Evolutionary conservation across 2,888 invertebrate species (phyloP).

Genomic region (Cryptocheilus praepositus): DNA sequence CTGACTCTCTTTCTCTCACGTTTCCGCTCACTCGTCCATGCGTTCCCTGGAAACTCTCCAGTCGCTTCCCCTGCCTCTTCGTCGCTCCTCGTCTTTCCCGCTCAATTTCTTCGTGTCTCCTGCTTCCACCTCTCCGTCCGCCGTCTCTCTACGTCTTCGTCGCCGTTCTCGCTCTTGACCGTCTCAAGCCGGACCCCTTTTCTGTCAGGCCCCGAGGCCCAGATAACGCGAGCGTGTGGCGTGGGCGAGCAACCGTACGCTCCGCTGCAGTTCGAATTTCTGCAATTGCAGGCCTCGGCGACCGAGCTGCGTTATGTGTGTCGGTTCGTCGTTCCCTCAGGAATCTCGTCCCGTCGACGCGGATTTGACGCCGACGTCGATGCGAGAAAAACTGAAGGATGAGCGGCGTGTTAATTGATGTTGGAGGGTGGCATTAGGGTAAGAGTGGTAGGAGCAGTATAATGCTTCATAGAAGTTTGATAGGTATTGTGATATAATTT

Average conservation of each 20-base stretch:
- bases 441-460: too few species aligned
- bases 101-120: constrained; percentile 4
- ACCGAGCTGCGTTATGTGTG: constrained; percentile 33
- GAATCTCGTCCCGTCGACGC: constrained; percentile 11
- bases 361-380: background rate
- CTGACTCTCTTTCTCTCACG: constrained; percentile 6
- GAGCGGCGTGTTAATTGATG: too few species aligned
- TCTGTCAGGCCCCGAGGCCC: constrained; percentile 42
- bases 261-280: constrained; percentile 59
- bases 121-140: constrained; percentile 2
- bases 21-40: constrained; percentile 23
- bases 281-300: constrained; percentile 57
- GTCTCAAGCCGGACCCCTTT: constrained; percentile 33
- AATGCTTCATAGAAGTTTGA: too few species aligned
- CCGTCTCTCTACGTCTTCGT: constrained; percentile 1
- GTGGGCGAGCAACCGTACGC: constrained; percentile 66
- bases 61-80: constrained; percentile 19
- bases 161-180: constrained; percentile 10
- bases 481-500: too few species aligned
- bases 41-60: constrained; percentile 51
- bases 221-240: constrained; percentile 62
- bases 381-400: too few species aligned
- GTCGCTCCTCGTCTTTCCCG: background rate
- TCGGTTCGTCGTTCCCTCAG: constrained; percentile 21
- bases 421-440: too few species aligned